Percentiles rank a stretch among this genome's conserved stretches.
These are phyloP conservation scores for Rhodophaea formosa DNA, from an alignment of 2,888 invertebrate genomes.

Conservation along the genomic window DNA sequence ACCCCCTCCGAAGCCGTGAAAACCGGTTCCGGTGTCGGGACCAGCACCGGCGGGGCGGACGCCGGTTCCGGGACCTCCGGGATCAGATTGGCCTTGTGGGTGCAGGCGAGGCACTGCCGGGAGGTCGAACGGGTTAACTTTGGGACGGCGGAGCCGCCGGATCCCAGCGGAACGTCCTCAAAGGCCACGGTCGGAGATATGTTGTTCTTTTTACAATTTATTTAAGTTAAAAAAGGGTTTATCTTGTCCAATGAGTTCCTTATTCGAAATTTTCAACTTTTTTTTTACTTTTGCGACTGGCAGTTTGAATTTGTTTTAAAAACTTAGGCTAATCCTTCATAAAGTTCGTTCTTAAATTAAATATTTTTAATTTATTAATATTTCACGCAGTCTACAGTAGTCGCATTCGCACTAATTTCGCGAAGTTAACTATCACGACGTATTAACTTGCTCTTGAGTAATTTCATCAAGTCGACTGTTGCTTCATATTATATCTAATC, in stretches of 20 bases:
- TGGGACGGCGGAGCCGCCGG: slow-evolving; percentile 54
- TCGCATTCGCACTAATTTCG: too few relatives aligned
- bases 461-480: too few relatives aligned
- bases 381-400: too few relatives aligned
- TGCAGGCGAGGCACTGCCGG: slow-evolving; percentile 58
- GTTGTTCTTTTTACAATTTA: slow-evolving; percentile 27
- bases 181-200: slow-evolving; percentile 54
- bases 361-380: not conserved
- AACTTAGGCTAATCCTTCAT: too few relatives aligned
- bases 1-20: slow-evolving; percentile 17
- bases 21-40: slow-evolving; percentile 24
- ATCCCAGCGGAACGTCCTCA: slow-evolving; percentile 55
- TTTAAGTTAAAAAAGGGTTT: not conserved
- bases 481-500: too few relatives aligned
- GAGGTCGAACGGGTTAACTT: slow-evolving; percentile 43
- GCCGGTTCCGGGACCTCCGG: slow-evolving; percentile 50
- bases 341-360: too few relatives aligned
- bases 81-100: slow-evolving; percentile 51
- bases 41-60: slow-evolving; percentile 36
- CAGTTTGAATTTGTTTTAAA: slow-evolving; percentile 1
- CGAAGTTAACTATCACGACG: too few relatives aligned
- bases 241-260: not conserved
- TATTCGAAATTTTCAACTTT: not conserved
- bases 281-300: not conserved
- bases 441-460: too few relatives aligned